Evolutionary conservation across 1,140 invertebrate species (phyloP), one percentile per base, ranked within the genome.

Genomic region (Brachionus rubens): DNA sequence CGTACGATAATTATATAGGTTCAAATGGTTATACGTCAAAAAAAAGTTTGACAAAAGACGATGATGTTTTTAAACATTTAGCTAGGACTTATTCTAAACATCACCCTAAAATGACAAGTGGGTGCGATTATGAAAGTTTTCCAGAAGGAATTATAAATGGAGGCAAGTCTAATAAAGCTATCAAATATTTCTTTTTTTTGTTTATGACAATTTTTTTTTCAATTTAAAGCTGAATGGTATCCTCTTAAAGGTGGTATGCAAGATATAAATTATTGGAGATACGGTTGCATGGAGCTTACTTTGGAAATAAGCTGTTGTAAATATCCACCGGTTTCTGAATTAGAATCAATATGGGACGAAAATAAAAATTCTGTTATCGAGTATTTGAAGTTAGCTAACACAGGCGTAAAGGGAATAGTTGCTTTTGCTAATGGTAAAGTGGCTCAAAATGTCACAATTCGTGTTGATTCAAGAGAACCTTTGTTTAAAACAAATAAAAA

Each of bases 211-310:
- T 41, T 21, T 50, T 48, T 4, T 36, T 40, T 10, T 40, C 12
- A 72, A 46, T 16, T 70, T 21, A 48, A 70, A 70, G 30, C 46
- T 12, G 68, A 28, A 5, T 54, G 75, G 75, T 76, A 62, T 52
- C 52, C 48, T 10, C 3, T 76, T 1, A 21, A 12, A n/a, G 83
- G 84, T 65, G 93, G 94, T 47, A 98, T 99, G 95, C 95, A 98
- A 86, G 96, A 99, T 83, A 98, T 92, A 85, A 98, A 98, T 84
- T 99, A 99, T 82, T 88, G 98, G 14, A 92, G 92, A 90, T 94
- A 93, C 80, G 95, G 94, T 47, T 96, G 93, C 82, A 96, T 98
- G 92, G 96, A 99, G 87, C 90, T 98, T n/a, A 99, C 96, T 0
- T 84, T 99, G 41, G 96, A 99, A 83, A 88, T 99, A 54, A 95